A percentile compares a stretch with the other conserved stretches of the same genome.
These are phyloP conservation scores for Helicoverpa assulta DNA, from an alignment of 2,888 invertebrate genomes.

Conservation along the genomic window DNA sequence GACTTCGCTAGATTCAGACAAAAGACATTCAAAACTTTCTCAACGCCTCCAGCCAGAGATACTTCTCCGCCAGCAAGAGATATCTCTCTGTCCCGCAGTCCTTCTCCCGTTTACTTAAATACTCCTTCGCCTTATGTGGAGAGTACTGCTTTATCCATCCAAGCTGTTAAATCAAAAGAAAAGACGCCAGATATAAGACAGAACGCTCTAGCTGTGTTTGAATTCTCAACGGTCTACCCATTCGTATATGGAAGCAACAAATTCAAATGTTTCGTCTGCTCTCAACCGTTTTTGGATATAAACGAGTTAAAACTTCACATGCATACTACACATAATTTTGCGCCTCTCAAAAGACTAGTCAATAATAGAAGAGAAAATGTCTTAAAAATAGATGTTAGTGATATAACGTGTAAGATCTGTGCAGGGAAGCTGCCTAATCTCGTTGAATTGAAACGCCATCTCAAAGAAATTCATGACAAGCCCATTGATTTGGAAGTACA, in stretches of 20 bases:
- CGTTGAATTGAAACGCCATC: slow-evolving; percentile 77
- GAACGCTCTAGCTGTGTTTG: slow-evolving; percentile 83
- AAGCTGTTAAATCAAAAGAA: slow-evolving; percentile 30
- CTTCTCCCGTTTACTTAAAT: slow-evolving; percentile 70
- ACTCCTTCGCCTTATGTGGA: slow-evolving; percentile 46
- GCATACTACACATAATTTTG: slow-evolving; percentile 78
- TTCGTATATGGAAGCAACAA: slow-evolving; percentile 86
- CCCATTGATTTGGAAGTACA: slow-evolving; percentile 80
- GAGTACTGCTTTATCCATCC: slow-evolving; percentile 23
- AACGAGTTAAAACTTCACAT: slow-evolving; percentile 78
- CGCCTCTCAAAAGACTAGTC: slow-evolving; percentile 79
- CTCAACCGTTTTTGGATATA: slow-evolving; percentile 82
- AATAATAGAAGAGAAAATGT: slow-evolving; percentile 84
- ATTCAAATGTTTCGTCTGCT: slow-evolving; percentile 86
- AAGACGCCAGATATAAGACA: slow-evolving; percentile 77
- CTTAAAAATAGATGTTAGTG: slow-evolving; percentile 83
- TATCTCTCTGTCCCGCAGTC: slow-evolving; percentile 74
- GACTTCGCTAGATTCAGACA: slow-evolving; percentile 78
- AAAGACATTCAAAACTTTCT: slow-evolving; percentile 50
- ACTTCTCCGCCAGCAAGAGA: slow-evolving; percentile 59
- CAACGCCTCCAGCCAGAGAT: slow-evolving; percentile 42
- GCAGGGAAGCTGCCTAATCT: slow-evolving; percentile 69
- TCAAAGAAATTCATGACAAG: slow-evolving; percentile 80
- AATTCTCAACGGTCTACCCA: slow-evolving; percentile 84
- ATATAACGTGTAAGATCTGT: slow-evolving; percentile 82